Conservation (phyloP, 2,888 invertebrate genomes). For the Myopa tessellatipennis region DNA sequence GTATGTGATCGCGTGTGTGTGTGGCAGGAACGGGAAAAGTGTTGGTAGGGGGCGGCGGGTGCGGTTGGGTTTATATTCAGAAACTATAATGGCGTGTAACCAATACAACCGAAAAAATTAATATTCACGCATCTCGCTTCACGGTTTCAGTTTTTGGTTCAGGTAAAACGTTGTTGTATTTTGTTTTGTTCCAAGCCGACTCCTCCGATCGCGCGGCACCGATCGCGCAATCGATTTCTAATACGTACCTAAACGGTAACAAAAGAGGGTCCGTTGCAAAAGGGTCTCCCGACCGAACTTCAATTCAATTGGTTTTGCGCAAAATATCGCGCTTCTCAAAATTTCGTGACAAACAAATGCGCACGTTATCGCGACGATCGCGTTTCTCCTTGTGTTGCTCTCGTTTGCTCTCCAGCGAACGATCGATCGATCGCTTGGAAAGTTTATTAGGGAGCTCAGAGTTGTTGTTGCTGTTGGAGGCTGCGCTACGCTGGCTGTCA, state of each 20-base stretch:
- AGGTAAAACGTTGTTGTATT: no score
- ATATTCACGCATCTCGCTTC: slow-evolving; percentile 62
- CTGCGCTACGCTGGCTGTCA: slow-evolving; percentile 3
- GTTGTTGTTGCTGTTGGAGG: slow-evolving; percentile 31
- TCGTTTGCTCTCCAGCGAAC: slow-evolving; percentile 50
- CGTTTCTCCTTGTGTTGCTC: slow-evolving; percentile 57
- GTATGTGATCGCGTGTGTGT: background rate
- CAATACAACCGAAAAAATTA: slow-evolving; percentile 52
- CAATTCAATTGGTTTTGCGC: slow-evolving; percentile 46
- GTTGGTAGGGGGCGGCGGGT: background rate
- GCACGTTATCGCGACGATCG: slow-evolving; percentile 64
- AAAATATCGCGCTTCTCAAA: slow-evolving; percentile 55
- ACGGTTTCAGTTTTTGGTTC: background rate
- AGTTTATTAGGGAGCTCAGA: slow-evolving; percentile 26
- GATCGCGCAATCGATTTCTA: slow-evolving; percentile 59
- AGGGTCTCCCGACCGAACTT: slow-evolving; percentile 26
- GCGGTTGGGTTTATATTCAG: background rate
- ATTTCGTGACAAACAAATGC: slow-evolving; percentile 66
- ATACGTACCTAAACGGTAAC: slow-evolving; percentile 60
- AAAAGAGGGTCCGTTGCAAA: slow-evolving; percentile 49
- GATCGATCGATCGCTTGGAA: slow-evolving; percentile 22
- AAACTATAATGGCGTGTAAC: background rate
- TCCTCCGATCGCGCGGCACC: slow-evolving; percentile 7
- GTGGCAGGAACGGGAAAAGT: background rate
- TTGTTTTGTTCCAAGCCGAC: background rate